Evolutionary conservation across 2,113 vertebrate species (phyloP).

Genomic region (Lonchura striata): DNA sequence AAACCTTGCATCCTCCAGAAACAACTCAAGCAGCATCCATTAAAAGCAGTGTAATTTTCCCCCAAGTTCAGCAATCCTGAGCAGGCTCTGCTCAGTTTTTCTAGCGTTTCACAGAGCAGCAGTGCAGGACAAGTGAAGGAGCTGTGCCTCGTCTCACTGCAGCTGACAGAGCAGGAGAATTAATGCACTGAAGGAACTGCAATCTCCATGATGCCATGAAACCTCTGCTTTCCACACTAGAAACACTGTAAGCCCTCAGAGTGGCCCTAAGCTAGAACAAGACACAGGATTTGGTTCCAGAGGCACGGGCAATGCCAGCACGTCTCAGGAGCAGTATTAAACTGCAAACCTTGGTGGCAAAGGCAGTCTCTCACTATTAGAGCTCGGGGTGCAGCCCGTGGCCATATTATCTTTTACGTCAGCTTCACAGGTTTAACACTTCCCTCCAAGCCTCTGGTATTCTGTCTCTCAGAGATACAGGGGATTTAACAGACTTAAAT

Average conservation of each 20-base stretch:
- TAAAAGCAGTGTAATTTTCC: background rate
- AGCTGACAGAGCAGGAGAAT: background rate
- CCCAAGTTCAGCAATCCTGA: background rate
- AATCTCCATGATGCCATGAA: background rate
- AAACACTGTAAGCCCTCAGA: background rate
- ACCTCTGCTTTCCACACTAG: background rate
- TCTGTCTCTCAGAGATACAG: background rate
- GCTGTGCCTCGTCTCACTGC: background rate
- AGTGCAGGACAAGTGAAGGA: background rate
- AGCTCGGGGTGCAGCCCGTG: constrained; percentile 4
- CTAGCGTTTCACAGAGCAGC: background rate
- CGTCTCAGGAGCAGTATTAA: background rate
- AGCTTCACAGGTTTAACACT: background rate
- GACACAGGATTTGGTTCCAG: constrained; percentile 23
- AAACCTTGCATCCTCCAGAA: background rate
- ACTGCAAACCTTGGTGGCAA: constrained; percentile 27
- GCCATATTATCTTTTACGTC: background rate
- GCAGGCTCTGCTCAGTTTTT: background rate
- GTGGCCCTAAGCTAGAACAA: background rate
- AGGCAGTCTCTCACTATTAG: constrained; percentile 4
- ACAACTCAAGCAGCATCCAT: background rate
- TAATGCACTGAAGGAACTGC: background rate
- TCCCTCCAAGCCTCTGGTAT: background rate
- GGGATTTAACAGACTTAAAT: constrained; percentile 1
- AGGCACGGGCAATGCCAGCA: constrained; percentile 38